Evolutionary conservation across 2,888 invertebrate genomes (phyloP), one percentile per base, ranked within the genome.

Genomic region (Phymatocera aterrima): DNA sequence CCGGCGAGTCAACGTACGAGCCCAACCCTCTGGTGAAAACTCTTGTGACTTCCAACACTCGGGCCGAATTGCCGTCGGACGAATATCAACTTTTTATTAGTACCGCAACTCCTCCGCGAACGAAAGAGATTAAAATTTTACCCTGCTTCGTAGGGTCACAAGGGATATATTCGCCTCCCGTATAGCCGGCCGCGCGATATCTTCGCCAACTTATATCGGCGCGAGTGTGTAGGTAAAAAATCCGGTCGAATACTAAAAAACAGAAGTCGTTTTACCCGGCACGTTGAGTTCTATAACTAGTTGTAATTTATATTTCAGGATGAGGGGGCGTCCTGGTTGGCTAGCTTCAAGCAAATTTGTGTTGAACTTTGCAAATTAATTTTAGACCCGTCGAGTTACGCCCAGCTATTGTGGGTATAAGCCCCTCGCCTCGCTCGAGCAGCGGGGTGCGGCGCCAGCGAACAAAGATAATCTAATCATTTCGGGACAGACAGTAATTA

Each of bases 381-480:
- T 51, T 48, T 21, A 12, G 51, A 51, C 28, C 72, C 72, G 8
- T 6, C 72, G 51, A 34, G 72, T 34, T 48, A 51, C 34, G 34
- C 48, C 6, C 18, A 43, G 48, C 51, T 51, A 48, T 43, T 43
- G 60, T 61, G 75, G 75, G 75, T 34, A 40, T 43, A 77, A 61
- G 60, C 75, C 24, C 28, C n/a, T 64, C 34, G 15, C 37, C n/a
- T n/a, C n/a, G n/a, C n/a, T n/a, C n/a, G n/a, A n/a, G 21, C 34
- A 37, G 34, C n/a, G 74, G 54, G 21, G 34, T 28, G 5, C 34
- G 34, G 28, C 21, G 31, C 37, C 21, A 61, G 37, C 18, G 54
- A 54, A 84, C 81, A 84, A 83, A 84, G 83, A 84, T 83, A 82
- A 82, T 80, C 83, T 85, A 84, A 85, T 84, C 84, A 82, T 78